A percentile compares a stretch with the other conserved stretches of the same genome.
Evolutionary conservation across 2,797 vertebrate genomes (phyloP).

Genomic region (Zalophus californianus): DNA sequence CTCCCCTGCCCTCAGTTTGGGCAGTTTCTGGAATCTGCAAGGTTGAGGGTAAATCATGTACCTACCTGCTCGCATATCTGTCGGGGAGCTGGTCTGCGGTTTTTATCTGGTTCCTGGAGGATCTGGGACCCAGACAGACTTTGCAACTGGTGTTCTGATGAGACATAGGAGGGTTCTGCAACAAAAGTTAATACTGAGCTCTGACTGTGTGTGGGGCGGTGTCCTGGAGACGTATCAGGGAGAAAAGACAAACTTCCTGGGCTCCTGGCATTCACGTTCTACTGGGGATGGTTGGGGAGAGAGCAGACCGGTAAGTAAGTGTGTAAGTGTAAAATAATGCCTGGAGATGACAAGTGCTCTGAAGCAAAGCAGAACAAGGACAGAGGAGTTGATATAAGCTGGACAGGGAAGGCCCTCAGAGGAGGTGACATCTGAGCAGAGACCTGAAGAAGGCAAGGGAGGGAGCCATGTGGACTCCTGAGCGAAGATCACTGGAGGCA

Average conservation of each 20-base stretch:
- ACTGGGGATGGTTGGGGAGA: background rate
- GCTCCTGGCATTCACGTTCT: accelerated
- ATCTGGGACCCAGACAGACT: background rate
- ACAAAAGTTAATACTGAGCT: background rate
- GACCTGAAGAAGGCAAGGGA: background rate
- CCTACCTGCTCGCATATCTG: too few relatives aligned
- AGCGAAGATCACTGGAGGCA: background rate
- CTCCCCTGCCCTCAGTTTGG: accelerated
- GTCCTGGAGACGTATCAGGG: background rate
- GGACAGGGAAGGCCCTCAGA: background rate
- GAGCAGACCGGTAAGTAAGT: background rate
- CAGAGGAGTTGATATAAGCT: background rate
- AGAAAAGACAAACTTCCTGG: background rate
- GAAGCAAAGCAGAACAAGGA: background rate
- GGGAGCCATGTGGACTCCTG: too few relatives aligned
- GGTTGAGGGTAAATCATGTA: accelerated
- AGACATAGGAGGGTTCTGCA: background rate
- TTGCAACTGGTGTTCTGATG: background rate
- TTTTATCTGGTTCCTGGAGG: background rate
- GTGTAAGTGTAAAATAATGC: background rate
- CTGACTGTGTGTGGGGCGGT: background rate
- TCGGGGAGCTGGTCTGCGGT: accelerated
- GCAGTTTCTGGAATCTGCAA: background rate
- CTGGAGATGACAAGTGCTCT: background rate
- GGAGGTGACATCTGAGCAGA: background rate